Base-by-base conservation (phyloP, 2,888 invertebrate species). In the Loripinus fragilis region DNA sequence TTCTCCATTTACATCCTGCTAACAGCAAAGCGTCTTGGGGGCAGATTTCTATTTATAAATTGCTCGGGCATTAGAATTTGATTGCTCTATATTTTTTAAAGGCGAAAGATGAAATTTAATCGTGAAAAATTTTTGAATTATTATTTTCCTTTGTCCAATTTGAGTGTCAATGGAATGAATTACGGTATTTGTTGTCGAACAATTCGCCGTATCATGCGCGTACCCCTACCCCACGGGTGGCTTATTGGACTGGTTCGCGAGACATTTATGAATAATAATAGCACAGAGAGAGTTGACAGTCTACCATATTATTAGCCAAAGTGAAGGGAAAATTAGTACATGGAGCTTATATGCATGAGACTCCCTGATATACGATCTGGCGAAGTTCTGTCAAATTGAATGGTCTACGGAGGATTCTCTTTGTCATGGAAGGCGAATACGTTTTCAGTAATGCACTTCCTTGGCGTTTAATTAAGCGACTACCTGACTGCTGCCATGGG, bases 241-340 rank as follows among this genome's bases (percentile, higher is more conserved):
- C 20, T 55, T 55, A 55, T 55, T 55, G 28, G 55, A 28, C 28
- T 28, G 30, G 25, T 60, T 30, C 64, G 28, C 50, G 48, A 70
- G 74, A 80, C 66, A 55, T 81, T 72, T 71, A 83, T 83, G 78
- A 83, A 83, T 83, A 83, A 81, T 83, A 83, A 83, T 83, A 70
- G 15, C 74, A 64, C 25, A 69, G 38, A 71, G 60, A 41, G 68
- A 60, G 66, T 41, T 80, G 83, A 80, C 83, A 80, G 50, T 67
- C 78, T 52, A 69, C 67, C 77, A 74, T 80, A 80, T 78, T 83
- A 83, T 83, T 83, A 83, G 83, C 80, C 83, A 80, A 78, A 83
- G 70, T 67, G 83, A 80, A 83, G 80, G 80, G 78, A 76, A 83
- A 83, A 83, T 83, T 80, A 83, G 80, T 76, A 77, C 76, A 76